Conservation (phyloP, 2,113 vertebrate genomes). For the Labrus mixtus region DNA sequence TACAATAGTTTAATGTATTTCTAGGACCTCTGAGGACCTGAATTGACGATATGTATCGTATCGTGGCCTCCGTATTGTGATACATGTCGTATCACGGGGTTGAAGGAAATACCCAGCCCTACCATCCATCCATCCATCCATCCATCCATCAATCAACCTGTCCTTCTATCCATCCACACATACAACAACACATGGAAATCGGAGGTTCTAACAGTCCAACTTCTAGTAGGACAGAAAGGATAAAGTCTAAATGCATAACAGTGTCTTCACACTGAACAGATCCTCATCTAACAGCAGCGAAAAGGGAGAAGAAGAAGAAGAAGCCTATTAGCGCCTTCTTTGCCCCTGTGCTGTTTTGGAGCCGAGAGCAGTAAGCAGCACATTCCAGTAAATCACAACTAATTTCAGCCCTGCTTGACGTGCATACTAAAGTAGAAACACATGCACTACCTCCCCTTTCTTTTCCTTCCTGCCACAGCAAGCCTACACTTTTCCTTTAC, state of each 20-base stretch:
- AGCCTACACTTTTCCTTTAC: slow-evolving; percentile 67
- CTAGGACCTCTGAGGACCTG: no score
- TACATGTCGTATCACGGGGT: no score
- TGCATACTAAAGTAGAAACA: slow-evolving; percentile 81
- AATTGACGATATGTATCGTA: no score
- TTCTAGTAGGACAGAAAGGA: background rate
- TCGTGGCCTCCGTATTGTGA: no score
- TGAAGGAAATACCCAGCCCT: no score
- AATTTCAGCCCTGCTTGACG: slow-evolving; percentile 79
- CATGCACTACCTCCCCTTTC: slow-evolving; percentile 75
- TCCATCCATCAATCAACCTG: no score
- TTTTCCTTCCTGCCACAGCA: slow-evolving; percentile 66
- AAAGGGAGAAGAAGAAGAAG: slow-evolving; percentile 7
- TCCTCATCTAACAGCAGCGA: background rate
- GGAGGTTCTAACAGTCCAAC: background rate
- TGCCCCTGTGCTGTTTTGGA: slow-evolving; percentile 53
- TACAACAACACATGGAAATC: no score
- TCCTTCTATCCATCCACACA: no score
- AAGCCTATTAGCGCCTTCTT: slow-evolving; percentile 45
- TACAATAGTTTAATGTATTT: no score
- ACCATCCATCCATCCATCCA: no score
- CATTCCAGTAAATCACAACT: slow-evolving; percentile 82
- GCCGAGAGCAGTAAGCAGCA: slow-evolving; percentile 65
- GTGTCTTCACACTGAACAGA: slow-evolving; percentile 9
- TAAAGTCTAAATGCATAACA: slow-evolving; percentile 13